phyloP scores from a whole-genome alignment of 2,797 vertebrate genomes.

The Anguilla anguilla region DNA sequence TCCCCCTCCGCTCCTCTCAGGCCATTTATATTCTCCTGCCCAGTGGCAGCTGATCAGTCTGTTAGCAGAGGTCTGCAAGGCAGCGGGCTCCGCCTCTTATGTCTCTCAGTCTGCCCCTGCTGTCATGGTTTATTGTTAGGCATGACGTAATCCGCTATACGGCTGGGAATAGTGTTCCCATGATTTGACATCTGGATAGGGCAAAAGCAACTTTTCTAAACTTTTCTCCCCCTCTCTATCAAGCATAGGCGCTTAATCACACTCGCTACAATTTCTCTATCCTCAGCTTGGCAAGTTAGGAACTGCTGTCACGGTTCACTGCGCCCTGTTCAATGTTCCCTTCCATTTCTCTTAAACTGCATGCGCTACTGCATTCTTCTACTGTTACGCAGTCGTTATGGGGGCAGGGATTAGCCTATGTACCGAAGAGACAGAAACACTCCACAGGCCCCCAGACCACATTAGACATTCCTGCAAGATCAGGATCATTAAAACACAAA shows the following conservation, averaged over 20 bases:
- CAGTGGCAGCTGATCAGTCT: conserved; percentile 48
- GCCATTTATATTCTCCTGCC: conserved; percentile 16
- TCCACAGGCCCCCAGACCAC: background rate
- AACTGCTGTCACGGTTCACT: background rate
- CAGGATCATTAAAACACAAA: background rate
- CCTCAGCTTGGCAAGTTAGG: background rate
- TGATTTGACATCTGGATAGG: conserved; percentile 34
- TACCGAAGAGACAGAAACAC: background rate
- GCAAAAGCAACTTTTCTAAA: conserved; percentile 19
- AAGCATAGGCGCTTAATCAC: background rate
- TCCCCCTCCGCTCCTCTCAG: background rate
- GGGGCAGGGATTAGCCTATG: background rate
- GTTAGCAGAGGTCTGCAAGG: conserved; percentile 41
- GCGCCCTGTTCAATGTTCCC: background rate
- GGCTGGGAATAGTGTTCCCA: conserved; percentile 8
- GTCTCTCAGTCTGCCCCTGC: conserved; percentile 26
- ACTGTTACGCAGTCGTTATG: background rate
- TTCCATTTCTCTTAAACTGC: background rate
- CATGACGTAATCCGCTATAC: conserved; percentile 44
- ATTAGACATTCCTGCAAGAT: background rate
- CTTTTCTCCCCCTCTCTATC: background rate
- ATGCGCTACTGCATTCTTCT: background rate
- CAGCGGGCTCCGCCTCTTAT: conserved; percentile 62
- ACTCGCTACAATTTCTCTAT: background rate
- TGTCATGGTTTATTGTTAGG: conserved; percentile 43